Percentiles rank a stretch among this genome's conserved stretches.
Evolutionary conservation across 2,888 invertebrate genomes (phyloP).

Genomic region (Cryptocheilus praepositus): DNA sequence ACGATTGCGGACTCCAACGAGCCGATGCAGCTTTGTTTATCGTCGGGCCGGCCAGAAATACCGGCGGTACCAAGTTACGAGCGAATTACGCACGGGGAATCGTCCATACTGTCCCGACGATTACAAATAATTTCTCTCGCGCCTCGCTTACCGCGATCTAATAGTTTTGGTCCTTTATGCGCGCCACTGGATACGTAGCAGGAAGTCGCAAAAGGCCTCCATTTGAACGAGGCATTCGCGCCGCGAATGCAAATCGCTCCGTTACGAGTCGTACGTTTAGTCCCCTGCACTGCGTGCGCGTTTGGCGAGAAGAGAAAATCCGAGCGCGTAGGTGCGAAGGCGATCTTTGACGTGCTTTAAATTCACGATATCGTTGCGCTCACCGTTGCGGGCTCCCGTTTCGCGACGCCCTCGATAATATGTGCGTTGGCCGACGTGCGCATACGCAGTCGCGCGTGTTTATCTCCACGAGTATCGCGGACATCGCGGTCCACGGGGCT

Average conservation of each 20-base stretch:
- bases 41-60: not conserved
- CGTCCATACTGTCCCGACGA: conserved; percentile 4
- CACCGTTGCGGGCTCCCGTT: too few species aligned
- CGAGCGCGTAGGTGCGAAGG: not conserved
- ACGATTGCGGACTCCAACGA: conserved; percentile 13
- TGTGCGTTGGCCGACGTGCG: too few species aligned
- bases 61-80: conserved; percentile 39
- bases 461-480: too few species aligned
- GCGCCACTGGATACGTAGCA: conserved; percentile 9
- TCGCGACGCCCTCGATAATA: too few species aligned
- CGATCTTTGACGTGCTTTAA: too few species aligned
- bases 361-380: too few species aligned
- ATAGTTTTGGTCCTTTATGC: conserved; percentile 6
- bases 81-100: conserved; percentile 33
- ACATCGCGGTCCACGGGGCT: too few species aligned
- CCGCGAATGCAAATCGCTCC: too few species aligned
- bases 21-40: conserved; percentile 39
- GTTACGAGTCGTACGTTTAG: not conserved
- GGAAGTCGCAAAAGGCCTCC: not conserved
- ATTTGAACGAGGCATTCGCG: too few species aligned
- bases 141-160: not conserved
- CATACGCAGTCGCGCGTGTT: too few species aligned
- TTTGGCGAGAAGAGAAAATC: not conserved
- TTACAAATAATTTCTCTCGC: conserved; percentile 23
- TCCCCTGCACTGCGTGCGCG: not conserved